Base-by-base conservation (phyloP, 2,113 vertebrate species). In the Corydoras maculifer region DNA sequence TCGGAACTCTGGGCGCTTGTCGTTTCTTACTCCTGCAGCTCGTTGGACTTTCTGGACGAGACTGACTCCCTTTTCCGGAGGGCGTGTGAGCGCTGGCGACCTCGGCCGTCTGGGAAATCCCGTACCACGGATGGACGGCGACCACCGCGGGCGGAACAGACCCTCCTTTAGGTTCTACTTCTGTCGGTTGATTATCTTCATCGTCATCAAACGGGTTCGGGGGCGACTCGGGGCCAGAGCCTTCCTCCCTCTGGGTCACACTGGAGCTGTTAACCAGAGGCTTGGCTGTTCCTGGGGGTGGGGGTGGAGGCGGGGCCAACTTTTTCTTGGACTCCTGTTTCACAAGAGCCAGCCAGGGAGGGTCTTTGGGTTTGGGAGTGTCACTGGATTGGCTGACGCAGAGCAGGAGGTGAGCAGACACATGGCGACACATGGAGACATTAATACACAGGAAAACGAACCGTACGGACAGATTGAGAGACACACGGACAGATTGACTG, bases 331-430 rank as follows among this genome's bases (percentile, higher is more conserved):
- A 8, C 77, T 98, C 93, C 66, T 89, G 87, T 69, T 94, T 93
- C 67, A 99, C 97, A 80, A 99, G 87, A 1, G 91, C 83, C 74
- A 99, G 91, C 97, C 97, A 99, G 0, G 97, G 97, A 2, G 96
- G 97, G 70, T 97, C 93, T 86, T 94, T 98, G 78, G 90, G 82
- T 87, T 89, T 93, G 30, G 83, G 84, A 68, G 71, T 74, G 77
- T 84, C 86, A 84, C 77, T 83, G 68, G 86, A 80, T 66, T 85
- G 75, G 82, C 84, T 86, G 78, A 79, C 75, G 58, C 62, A 50
- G 61, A 35, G 70, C 43, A 65, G 61, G 18, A 7, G 35, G 35
- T 43, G 35, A 8, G 35, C 58, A 58, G 53, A 32, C 53, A 29
- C 30, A n/a, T 4, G 29, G 55, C 82, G 74, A 77, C 63, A 65